Conservation (phyloP, 2,113 vertebrate genomes). For the Hydrolagus affinis region DNA sequence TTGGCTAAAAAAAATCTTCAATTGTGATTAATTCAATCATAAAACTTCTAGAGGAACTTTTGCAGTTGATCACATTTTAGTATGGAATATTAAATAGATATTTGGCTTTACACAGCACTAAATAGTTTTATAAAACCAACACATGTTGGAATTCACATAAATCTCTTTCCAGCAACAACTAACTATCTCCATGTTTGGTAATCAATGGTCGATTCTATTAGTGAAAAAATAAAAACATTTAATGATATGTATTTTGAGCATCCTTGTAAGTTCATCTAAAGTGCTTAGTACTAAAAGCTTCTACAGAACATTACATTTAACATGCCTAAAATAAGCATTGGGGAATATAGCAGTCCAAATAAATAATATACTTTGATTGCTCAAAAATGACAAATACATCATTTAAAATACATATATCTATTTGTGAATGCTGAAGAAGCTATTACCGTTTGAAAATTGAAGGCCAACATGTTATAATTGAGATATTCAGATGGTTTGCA, state of each 20-base stretch:
- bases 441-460: neutral
- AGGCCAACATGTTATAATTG: neutral
- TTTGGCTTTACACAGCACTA: too few species aligned
- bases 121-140: too few species aligned
- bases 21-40: too few species aligned
- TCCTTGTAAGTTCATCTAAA: neutral
- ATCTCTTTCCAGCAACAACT: too few species aligned
- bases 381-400: conserved; percentile 18
- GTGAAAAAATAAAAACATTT: neutral
- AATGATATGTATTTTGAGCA: neutral
- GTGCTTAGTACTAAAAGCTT: neutral
- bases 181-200: neutral
- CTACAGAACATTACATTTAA: neutral
- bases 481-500: conserved; percentile 1
- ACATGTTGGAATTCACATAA: too few species aligned
- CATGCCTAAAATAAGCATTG: neutral
- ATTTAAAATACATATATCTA: neutral
- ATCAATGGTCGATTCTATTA: neutral
- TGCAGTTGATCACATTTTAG: too few species aligned
- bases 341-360: neutral
- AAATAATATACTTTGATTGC: neutral
- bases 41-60: too few species aligned
- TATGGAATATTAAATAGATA: too few species aligned
- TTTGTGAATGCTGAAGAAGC: neutral
- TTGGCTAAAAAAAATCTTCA: too few species aligned